phyloP scores from a whole-genome alignment of 1,140 invertebrate genomes.

The Zaprionus taronus region DNA sequence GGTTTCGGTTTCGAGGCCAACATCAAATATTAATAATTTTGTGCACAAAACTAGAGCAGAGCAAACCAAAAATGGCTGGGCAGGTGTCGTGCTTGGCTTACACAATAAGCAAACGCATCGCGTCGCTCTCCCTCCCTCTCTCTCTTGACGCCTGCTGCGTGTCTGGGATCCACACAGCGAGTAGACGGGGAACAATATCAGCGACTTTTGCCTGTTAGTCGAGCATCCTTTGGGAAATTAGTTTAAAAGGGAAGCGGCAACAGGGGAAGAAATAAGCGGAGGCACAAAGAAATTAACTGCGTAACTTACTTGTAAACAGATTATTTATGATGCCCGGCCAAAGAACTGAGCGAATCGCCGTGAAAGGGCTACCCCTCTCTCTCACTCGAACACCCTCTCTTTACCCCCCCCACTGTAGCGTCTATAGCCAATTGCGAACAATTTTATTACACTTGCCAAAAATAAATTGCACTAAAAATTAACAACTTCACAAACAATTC shows the following conservation, averaged over 20 bases:
- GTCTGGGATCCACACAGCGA: conserved; percentile 42
- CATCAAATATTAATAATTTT: conserved; percentile 80
- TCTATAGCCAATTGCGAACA: conserved; percentile 60
- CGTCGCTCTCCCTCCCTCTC: not conserved
- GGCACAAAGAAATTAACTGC: conserved; percentile 71
- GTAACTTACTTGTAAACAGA: conserved; percentile 81
- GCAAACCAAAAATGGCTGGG: conserved; percentile 50
- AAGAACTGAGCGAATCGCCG: not conserved
- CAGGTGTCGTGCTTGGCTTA: conserved; percentile 77
- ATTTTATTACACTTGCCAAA: conserved; percentile 78
- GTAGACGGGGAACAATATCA: conserved; percentile 26
- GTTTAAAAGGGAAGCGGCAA: conserved; percentile 69
- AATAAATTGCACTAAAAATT: conserved; percentile 83
- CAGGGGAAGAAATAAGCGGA: conserved; percentile 9
- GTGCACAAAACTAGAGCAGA: conserved; percentile 57
- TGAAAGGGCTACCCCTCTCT: conserved; percentile 20
- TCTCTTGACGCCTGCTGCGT: conserved; percentile 49
- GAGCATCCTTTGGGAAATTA: conserved; percentile 75
- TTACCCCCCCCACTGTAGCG: not conserved
- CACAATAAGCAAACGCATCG: conserved; percentile 71
- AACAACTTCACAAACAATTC: conserved; percentile 82
- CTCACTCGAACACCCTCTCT: not conserved
- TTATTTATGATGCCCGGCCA: conserved; percentile 73
- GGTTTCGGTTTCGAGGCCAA: conserved; percentile 13
- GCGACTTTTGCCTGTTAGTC: conserved; percentile 11